Evolutionary conservation across 2,113 vertebrate species (phyloP), one percentile per base, ranked within the genome.

Genomic region (Helogale parvula): DNA sequence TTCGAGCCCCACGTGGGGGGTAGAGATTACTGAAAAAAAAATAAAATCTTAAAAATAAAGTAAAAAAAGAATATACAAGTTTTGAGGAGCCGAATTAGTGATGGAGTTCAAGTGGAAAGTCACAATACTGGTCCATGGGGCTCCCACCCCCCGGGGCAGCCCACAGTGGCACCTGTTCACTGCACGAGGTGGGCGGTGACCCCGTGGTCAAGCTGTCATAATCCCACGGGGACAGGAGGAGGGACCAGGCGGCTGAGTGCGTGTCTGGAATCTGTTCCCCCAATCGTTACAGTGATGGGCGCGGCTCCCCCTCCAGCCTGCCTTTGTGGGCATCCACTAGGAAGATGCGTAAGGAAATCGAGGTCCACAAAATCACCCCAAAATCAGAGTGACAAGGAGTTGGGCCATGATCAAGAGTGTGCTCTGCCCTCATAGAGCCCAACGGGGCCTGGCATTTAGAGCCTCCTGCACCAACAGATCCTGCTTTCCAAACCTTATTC

Each of bases 201-300:
- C 13, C 25, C 16, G 1, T 16, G 1, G 7, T 17, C 38, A 6
- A 16, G 41, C 11, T 38, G 5, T 19, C 4, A 3, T 1, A 15
- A 0, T 19, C 2, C 65, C 4, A 1, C 0, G 11, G 27, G 41
- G 65, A 50, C 0, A 65, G 72, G 31, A 25, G 27, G 19, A 57
- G 38, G 14, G 23, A 19, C 25, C n/a, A 7, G 45, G 81, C 3
- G 3, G 25, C 7, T 0, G 16, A 17, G 98, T 99, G 98, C 99
- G 99, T 99, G 99, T 98, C 99, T 99, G 99, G 99, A 99, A 99
- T 99, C 98, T 98, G 97, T 98, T 99, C 82, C 97, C 98, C 98
- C 21, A 2, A 7, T 96, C 93, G 98, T 98, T 98, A 98, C 98
- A 99, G 99, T 97, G 98, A 60, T 93, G 98, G 99, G 98, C 97